These are phyloP conservation scores for Linnaemya vulpina DNA, from an alignment of 2,888 invertebrate species.

Conservation along the genomic window DNA sequence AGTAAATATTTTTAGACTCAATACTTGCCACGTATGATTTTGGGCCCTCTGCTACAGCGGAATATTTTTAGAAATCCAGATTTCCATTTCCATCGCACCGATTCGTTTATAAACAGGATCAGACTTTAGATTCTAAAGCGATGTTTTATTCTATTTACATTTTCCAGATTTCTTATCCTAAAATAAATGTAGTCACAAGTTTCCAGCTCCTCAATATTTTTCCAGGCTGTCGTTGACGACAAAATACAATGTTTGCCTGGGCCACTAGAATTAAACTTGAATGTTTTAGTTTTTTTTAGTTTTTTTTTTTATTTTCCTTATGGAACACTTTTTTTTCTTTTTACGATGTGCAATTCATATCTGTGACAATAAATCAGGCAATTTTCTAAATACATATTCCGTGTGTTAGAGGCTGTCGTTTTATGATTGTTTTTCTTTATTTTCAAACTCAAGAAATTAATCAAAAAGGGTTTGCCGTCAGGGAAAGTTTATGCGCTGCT, in stretches of 20 bases:
- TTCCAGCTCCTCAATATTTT: too few species aligned
- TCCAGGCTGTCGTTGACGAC: too few species aligned
- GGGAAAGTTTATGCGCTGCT: neutral
- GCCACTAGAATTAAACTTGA: neutral
- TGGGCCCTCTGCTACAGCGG: too few species aligned
- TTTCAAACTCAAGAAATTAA: conserved; percentile 39
- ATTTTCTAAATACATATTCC: conserved; percentile 58
- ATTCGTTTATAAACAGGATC: neutral
- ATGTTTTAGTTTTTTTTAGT: neutral
- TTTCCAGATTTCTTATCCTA: conserved; percentile 16
- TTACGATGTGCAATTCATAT: conserved; percentile 64
- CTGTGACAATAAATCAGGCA: conserved; percentile 72
- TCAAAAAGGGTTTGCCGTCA: conserved; percentile 20
- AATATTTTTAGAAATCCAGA: too few species aligned
- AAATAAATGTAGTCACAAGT: neutral
- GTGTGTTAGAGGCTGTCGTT: conserved; percentile 34
- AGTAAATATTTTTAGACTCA: too few species aligned
- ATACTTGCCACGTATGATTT: too few species aligned
- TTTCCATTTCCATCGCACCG: too few species aligned
- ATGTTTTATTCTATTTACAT: neutral
- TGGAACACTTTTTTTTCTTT: neutral
- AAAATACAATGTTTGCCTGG: too few species aligned
- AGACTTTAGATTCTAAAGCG: too few species aligned
- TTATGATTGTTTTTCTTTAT: conserved; percentile 31
- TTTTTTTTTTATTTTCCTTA: neutral